Conservation (phyloP, 2,113 vertebrate species). For the Cyrtonyx montezumae region DNA sequence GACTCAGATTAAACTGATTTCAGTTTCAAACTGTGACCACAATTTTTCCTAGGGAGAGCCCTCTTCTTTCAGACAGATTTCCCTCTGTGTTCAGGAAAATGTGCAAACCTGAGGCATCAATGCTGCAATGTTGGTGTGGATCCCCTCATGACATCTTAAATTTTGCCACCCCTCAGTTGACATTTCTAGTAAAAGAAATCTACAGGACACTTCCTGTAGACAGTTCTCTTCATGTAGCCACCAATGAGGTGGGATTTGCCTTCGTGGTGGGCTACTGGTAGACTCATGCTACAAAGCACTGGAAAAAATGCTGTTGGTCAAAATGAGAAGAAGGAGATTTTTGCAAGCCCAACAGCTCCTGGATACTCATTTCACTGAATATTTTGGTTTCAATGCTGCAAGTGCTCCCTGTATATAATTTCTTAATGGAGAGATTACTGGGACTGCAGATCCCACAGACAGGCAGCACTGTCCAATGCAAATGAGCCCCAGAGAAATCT, state of each 20-base stretch:
- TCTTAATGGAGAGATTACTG: neutral
- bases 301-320: neutral
- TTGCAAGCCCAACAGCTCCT: neutral
- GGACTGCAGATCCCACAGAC: accelerated
- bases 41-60: neutral
- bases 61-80: neutral
- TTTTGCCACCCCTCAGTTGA: neutral
- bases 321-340: neutral
- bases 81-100: neutral
- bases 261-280: neutral
- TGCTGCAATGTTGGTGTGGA: neutral
- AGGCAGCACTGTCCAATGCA: neutral
- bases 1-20: neutral
- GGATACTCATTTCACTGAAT: neutral
- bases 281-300: neutral
- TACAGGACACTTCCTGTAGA: neutral
- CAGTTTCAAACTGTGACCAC: neutral
- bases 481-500: neutral
- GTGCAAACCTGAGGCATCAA: accelerated
- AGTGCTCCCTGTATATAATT: neutral
- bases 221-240: neutral
- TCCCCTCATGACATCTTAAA: neutral
- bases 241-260: neutral
- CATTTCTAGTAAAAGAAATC: neutral
- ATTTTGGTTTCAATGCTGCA: neutral